Evolutionary conservation across 1,140 invertebrate genomes (phyloP).

Genomic region (Sitophilus oryzae): DNA sequence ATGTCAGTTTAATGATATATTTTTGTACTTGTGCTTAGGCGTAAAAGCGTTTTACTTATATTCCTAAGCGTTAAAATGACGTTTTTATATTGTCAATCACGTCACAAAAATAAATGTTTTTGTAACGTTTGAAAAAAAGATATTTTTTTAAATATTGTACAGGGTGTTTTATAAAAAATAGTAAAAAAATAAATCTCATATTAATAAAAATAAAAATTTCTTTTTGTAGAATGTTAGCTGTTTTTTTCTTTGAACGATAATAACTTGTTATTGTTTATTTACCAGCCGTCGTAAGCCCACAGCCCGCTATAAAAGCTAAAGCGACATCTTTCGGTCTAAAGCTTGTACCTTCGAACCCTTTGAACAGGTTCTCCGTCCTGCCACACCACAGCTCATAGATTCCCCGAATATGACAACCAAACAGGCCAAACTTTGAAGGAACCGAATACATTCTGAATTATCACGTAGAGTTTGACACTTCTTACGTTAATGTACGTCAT

Average conservation of each 20-base stretch:
- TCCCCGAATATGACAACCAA: slow-evolving; percentile 78
- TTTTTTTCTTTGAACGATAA: background rate
- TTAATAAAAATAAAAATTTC: too few species aligned
- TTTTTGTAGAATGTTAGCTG: background rate
- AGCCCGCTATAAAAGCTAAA: slow-evolving; percentile 88
- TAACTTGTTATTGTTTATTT: too few species aligned
- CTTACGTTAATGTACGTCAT: slow-evolving; percentile 85
- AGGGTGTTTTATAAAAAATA: too few species aligned
- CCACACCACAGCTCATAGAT: slow-evolving; percentile 67
- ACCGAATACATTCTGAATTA: slow-evolving; percentile 84
- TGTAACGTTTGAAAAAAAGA: too few species aligned
- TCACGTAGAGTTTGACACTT: slow-evolving; percentile 83
- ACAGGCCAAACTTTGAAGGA: slow-evolving; percentile 80
- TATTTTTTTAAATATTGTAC: too few species aligned
- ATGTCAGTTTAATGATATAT: too few species aligned
- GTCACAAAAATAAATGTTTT: too few species aligned
- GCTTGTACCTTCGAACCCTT: slow-evolving; percentile 73
- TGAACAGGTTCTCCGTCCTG: slow-evolving; percentile 64
- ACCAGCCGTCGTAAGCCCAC: slow-evolving; percentile 95
- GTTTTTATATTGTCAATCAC: too few species aligned
- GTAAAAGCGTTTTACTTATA: too few species aligned
- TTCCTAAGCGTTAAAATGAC: too few species aligned
- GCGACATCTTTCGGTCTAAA: slow-evolving; percentile 67
- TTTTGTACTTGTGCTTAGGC: too few species aligned
- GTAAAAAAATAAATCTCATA: too few species aligned